phyloP scores from a whole-genome alignment of 1,140 invertebrate species.

The Macrocentrus cingulum region DNA sequence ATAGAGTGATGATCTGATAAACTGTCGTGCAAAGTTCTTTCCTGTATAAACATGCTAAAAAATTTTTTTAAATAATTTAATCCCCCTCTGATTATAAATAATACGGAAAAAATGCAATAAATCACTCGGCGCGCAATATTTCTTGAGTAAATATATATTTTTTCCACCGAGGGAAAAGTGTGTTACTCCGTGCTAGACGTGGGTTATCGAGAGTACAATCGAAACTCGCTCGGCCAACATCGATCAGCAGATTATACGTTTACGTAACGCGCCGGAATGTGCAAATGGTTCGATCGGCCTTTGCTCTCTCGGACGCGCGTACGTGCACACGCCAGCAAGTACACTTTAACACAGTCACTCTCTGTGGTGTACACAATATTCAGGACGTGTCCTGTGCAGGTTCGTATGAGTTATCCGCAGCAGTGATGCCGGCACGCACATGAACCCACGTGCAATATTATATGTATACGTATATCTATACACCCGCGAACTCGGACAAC shows the following conservation, averaged over 20 bases:
- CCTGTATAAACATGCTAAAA: no score
- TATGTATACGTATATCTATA: constrained; percentile 7
- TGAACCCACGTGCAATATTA: not conserved
- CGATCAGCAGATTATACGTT: constrained; percentile 14
- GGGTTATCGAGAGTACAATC: constrained; percentile 1
- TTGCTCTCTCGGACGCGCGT: not conserved
- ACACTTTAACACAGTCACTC: no score
- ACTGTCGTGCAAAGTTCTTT: constrained; percentile 22
- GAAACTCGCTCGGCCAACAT: constrained; percentile 6
- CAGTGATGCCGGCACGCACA: not conserved
- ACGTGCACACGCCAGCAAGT: no score
- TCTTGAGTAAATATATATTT: no score
- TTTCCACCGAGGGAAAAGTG: no score
- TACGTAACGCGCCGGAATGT: constrained; percentile 13
- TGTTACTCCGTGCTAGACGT: no score
- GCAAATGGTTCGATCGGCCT: constrained; percentile 12
- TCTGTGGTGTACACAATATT: not conserved
- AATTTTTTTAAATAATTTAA: no score
- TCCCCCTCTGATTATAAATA: no score
- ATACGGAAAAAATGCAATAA: no score
- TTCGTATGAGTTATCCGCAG: constrained; percentile 24
- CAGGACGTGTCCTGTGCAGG: constrained; percentile 19
- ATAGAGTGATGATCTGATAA: constrained; percentile 55
- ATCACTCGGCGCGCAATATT: no score
- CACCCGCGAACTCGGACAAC: constrained; percentile 15